Percentiles rank a stretch among this genome's conserved stretches.
Evolutionary conservation across 2,888 invertebrate genomes (phyloP).

Genomic region (Ametastegia equiseti): DNA sequence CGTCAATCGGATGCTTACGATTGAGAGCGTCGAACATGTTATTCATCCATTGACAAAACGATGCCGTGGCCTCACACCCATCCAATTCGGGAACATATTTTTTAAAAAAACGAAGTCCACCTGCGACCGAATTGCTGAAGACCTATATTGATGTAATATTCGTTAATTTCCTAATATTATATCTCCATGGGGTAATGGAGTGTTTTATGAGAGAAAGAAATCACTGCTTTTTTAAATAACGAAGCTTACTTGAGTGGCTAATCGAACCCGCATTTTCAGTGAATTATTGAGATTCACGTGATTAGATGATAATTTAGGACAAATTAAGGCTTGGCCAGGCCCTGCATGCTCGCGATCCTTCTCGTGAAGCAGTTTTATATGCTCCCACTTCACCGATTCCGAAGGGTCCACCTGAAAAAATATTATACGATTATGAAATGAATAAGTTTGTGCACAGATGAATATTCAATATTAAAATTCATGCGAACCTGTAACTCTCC

Average conservation of each 20-base stretch:
- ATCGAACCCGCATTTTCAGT: slow-evolving; percentile 51
- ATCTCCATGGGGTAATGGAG: too few relatives aligned
- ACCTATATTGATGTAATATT: too few relatives aligned
- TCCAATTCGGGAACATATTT: background rate
- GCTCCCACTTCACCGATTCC: slow-evolving; percentile 47
- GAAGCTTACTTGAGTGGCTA: slow-evolving; percentile 52
- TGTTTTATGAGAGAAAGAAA: background rate
- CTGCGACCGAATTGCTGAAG: background rate
- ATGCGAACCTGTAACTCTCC: slow-evolving; percentile 51
- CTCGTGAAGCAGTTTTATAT: slow-evolving; percentile 42
- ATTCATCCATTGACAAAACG: slow-evolving; percentile 43
- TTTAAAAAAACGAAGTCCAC: background rate
- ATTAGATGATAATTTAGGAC: slow-evolving; percentile 49
- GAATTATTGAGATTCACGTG: slow-evolving; percentile 49
- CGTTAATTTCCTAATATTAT: too few relatives aligned
- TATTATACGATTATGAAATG: background rate
- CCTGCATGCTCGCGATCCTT: slow-evolving; percentile 3
- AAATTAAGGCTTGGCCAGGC: slow-evolving; percentile 24
- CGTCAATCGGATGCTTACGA: too few relatives aligned
- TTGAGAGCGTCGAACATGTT: slow-evolving; percentile 49
- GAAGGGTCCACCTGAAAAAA: slow-evolving; percentile 43
- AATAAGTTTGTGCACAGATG: background rate
- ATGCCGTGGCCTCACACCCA: slow-evolving; percentile 30
- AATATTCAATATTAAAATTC: too few relatives aligned
- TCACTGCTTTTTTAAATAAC: background rate